Evolutionary conservation across 2,888 invertebrate genomes (phyloP).

Genomic region (Palloptera scutellata): DNA sequence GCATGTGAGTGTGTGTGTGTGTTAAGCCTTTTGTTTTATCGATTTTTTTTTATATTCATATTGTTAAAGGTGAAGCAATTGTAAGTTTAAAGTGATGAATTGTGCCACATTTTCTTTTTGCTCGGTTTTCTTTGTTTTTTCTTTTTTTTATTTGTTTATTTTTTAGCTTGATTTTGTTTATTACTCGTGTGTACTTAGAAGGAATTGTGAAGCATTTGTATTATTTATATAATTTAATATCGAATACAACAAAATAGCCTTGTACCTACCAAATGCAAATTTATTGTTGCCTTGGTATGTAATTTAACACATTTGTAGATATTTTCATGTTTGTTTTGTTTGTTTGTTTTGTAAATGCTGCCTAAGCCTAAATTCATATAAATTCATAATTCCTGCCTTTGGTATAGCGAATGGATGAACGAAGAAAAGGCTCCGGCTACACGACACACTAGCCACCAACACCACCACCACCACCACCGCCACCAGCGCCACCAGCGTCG

Average conservation of each 20-base stretch:
- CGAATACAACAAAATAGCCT: no score
- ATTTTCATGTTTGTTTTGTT: no score
- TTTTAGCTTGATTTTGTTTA: not conserved
- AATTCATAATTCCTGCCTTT: no score
- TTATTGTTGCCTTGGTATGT: no score
- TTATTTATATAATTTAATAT: no score
- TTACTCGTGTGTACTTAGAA: no score
- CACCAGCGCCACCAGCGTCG: not conserved
- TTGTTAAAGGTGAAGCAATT: slow-evolving; percentile 1
- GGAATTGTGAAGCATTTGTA: no score
- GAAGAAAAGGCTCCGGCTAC: no score
- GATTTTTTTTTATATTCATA: not conserved
- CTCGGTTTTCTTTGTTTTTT: not conserved
- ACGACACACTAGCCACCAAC: not conserved
- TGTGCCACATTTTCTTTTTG: slow-evolving; percentile 1
- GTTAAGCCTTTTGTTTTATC: not conserved
- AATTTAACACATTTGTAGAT: no score
- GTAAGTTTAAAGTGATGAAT: not conserved
- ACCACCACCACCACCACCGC: not conserved
- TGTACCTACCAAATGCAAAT: no score
- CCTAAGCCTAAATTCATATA: not conserved
- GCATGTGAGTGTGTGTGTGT: not conserved
- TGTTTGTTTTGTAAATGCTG: no score
- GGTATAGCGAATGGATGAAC: no score
- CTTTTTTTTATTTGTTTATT: not conserved